Conservation (phyloP, 2,113 vertebrate genomes). For the Vulpes lagopus region DNA sequence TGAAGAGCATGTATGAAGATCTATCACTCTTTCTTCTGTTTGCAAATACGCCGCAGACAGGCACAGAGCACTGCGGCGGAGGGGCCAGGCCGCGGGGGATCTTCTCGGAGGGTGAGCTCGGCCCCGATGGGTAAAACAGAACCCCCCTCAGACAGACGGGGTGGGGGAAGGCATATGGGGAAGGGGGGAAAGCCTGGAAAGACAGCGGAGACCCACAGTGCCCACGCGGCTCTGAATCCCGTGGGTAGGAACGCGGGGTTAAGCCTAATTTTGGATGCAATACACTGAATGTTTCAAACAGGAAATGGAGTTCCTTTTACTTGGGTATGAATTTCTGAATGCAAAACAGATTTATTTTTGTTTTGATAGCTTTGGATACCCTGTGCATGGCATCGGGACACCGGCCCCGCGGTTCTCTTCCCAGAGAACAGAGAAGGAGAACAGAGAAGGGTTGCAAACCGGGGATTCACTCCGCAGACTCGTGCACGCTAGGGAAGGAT, state of each 20-base stretch:
- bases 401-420: too few relatives aligned
- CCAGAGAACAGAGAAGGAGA: too few relatives aligned
- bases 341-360: too few relatives aligned
- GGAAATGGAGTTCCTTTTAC: too few relatives aligned
- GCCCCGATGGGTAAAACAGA: background rate
- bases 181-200: background rate
- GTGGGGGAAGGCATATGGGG: background rate
- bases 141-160: background rate
- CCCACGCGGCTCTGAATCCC: background rate
- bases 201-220: background rate
- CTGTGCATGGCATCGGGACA: too few relatives aligned
- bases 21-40: slow-evolving; percentile 56
- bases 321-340: too few relatives aligned
- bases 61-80: background rate
- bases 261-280: too few relatives aligned
- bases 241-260: background rate
- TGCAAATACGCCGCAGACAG: slow-evolving; percentile 39
- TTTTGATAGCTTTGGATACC: too few relatives aligned
- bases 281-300: too few relatives aligned
- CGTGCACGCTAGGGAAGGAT: background rate
- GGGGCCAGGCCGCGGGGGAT: background rate
- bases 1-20: slow-evolving; percentile 1
- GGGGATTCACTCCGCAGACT: background rate
- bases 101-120: background rate
- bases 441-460: background rate